These are phyloP conservation scores for Nerophis lumbriciformis DNA, from an alignment of 2,113 vertebrate species.

Conservation along the genomic window DNA sequence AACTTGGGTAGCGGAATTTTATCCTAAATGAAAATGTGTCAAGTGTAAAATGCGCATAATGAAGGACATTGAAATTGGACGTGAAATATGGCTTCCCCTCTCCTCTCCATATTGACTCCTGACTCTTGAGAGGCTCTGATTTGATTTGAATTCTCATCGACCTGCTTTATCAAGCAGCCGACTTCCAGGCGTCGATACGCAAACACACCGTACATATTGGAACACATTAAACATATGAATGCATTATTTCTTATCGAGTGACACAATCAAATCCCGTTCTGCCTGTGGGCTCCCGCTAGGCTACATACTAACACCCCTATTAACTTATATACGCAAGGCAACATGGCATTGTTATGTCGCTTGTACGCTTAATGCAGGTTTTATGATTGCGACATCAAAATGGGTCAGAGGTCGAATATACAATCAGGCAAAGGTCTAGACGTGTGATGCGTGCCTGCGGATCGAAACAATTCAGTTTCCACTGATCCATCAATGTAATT, in stretches of 20 bases:
- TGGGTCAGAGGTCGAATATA: too few species aligned
- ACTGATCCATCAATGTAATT: too few species aligned
- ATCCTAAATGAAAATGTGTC: background rate
- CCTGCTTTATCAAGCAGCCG: background rate
- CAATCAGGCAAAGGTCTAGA: too few species aligned
- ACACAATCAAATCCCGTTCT: background rate
- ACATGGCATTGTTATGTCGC: too few species aligned
- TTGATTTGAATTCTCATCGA: conserved; percentile 5
- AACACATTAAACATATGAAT: background rate
- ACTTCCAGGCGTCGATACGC: background rate
- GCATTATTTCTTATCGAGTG: background rate
- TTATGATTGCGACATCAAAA: too few species aligned
- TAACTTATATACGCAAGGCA: too few species aligned
- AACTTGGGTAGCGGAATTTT: too few species aligned
- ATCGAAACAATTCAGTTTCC: too few species aligned
- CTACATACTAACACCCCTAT: too few species aligned
- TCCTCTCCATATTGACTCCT: background rate
- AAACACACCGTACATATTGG: background rate
- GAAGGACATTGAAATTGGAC: background rate
- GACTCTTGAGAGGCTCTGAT: background rate
- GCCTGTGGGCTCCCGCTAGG: too few species aligned
- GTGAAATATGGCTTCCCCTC: background rate
- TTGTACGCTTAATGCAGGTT: too few species aligned
- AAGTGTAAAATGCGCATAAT: background rate
- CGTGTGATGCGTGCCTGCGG: too few species aligned